A percentile compares a stretch with the other conserved stretches of the same genome.
Evolutionary conservation across 2,797 vertebrate species (phyloP).

Genomic region (Synanceia verrucosa): DNA sequence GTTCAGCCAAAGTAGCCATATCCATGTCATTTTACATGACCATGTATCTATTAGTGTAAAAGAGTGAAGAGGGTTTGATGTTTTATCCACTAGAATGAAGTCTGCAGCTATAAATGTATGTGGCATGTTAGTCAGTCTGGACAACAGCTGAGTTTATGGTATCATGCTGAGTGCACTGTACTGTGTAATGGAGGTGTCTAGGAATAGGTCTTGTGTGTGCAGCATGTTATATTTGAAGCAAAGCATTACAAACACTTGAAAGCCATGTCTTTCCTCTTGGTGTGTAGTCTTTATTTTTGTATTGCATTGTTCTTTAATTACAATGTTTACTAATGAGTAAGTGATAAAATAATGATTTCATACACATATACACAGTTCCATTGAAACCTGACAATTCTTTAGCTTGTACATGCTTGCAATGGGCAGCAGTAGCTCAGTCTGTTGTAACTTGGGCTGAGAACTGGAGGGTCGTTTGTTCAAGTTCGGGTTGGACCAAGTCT

Average conservation of each 20-base stretch:
- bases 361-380: background rate
- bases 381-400: background rate
- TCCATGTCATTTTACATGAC: background rate
- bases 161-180: constrained; percentile 40
- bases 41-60: constrained; percentile 27
- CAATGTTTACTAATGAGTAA: background rate
- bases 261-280: background rate
- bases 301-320: background rate
- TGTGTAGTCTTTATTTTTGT: background rate
- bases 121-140: constrained; percentile 46
- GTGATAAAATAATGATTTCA: background rate
- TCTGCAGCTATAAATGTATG: constrained; percentile 50
- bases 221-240: constrained; percentile 13
- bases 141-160: constrained; percentile 34
- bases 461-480: too few relatives aligned
- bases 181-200: constrained; percentile 43
- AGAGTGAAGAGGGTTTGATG: constrained; percentile 9
- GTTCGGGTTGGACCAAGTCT: too few relatives aligned
- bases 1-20: background rate
- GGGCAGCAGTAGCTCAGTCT: too few relatives aligned
- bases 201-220: constrained; percentile 22
- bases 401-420: too few relatives aligned
- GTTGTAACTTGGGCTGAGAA: too few relatives aligned
- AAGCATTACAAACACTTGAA: constrained; percentile 2
- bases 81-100: constrained; percentile 39